A percentile compares a stretch with the other conserved stretches of the same genome.
These are phyloP conservation scores for Neoseiulus cucumeris DNA, from an alignment of 1,140 invertebrate genomes.

Conservation along the genomic window DNA sequence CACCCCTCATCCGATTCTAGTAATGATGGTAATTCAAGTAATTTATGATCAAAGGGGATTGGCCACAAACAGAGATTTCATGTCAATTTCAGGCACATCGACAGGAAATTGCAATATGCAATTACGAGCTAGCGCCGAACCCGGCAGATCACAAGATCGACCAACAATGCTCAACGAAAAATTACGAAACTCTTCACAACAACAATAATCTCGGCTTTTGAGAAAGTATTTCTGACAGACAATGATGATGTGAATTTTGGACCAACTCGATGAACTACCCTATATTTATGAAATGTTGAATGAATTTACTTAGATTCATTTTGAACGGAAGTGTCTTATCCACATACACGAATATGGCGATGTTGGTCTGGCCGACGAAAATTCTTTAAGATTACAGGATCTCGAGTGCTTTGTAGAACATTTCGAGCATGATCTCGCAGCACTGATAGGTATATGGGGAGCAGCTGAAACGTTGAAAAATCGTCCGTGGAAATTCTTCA, in stretches of 20 bases:
- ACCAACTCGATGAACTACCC: too few relatives aligned
- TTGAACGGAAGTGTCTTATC: too few relatives aligned
- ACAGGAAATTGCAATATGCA: slow-evolving; percentile 72
- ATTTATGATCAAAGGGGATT: not conserved
- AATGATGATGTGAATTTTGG: too few relatives aligned
- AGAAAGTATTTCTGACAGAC: not conserved
- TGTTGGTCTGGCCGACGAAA: too few relatives aligned
- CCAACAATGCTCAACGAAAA: not conserved
- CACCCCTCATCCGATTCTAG: too few relatives aligned
- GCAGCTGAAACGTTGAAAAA: not conserved
- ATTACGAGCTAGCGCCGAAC: slow-evolving; percentile 65
- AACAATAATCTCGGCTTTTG: slow-evolving; percentile 1
- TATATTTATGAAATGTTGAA: too few relatives aligned
- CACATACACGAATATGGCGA: too few relatives aligned
- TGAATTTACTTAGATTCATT: too few relatives aligned
- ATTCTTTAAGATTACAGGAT: too few relatives aligned
- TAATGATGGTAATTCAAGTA: too few relatives aligned
- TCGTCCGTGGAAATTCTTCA: too few relatives aligned
- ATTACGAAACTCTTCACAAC: not conserved
- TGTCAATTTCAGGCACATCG: slow-evolving; percentile 34
- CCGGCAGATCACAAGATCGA: slow-evolving; percentile 52
- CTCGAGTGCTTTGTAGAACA: not conserved
- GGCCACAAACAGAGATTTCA: not conserved
- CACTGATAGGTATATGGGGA: not conserved
- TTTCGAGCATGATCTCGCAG: not conserved